phyloP scores from a whole-genome alignment of 2,888 invertebrate genomes.

The Drosophila maculinotata region DNA sequence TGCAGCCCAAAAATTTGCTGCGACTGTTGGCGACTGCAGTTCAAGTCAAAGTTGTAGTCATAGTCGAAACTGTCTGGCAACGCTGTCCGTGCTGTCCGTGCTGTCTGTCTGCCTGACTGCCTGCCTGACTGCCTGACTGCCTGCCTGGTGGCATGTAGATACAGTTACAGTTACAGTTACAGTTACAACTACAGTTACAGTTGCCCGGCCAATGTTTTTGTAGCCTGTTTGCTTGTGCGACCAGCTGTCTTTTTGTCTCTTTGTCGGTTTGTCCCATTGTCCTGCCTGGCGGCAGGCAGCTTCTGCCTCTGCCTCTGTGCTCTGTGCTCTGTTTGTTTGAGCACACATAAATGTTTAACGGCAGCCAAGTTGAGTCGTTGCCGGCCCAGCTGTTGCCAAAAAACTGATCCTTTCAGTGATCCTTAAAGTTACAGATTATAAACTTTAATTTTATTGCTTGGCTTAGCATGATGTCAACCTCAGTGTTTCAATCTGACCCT shows the following conservation, averaged over 20 bases:
- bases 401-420: slow-evolving; percentile 16
- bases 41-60: slow-evolving; percentile 22
- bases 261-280: slow-evolving; percentile 4
- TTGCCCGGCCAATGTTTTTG: slow-evolving; percentile 48
- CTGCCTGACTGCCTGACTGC: neutral
- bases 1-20: slow-evolving; percentile 35
- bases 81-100: neutral
- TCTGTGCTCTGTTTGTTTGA: slow-evolving; percentile 61
- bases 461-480: no score
- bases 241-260: slow-evolving; percentile 7
- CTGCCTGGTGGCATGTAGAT: slow-evolving; percentile 16
- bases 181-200: slow-evolving; percentile 32
- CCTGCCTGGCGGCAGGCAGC: neutral
- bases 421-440: neutral
- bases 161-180: slow-evolving; percentile 29
- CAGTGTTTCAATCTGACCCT: no score
- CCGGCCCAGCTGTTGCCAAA: neutral
- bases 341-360: slow-evolving; percentile 71
- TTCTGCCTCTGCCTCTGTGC: slow-evolving; percentile 3
- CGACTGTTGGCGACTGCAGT: slow-evolving; percentile 32
- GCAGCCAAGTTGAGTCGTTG: slow-evolving; percentile 22
- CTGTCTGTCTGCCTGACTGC: neutral
- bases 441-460: neutral
- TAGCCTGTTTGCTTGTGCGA: slow-evolving; percentile 46
- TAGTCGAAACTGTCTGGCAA: slow-evolving; percentile 3